Base-by-base conservation (phyloP, 2,797 vertebrate genomes). In the Cyclopterus lumpus region DNA sequence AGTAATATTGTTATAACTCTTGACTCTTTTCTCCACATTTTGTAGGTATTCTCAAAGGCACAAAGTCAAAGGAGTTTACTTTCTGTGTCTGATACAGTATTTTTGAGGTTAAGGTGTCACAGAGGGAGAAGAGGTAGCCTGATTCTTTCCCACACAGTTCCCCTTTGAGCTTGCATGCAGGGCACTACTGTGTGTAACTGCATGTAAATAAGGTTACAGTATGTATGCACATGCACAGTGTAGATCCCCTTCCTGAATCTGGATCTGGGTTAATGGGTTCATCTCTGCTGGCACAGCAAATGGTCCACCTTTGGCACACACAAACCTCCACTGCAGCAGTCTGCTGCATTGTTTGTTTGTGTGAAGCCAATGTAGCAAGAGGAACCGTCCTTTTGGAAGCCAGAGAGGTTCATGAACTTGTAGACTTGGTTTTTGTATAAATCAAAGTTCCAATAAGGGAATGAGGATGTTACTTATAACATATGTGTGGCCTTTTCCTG, bases 251-350 rank as follows among this genome's bases (percentile, higher is more conserved):
- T 54, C 42, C 60, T 60, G 66, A 36, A 67, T 72, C 60, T 71
- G 26, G 48, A 58, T 38, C 44, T 44, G 15, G 68, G 65, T 75
- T 69, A 67, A 64, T 66, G 72, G 55, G 73, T 72, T 80, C 71
- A 62, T 73, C 59, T 78, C 59, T 82, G 81, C 83, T 85, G 77
- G 75, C 75, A 75, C 62, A 65, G 68, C 15, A 55, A 44, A 71
- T 68, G 76, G 67, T 55, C 48, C 65, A 32, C 59, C 63, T 62
- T 76, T 80, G 80, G 83, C 84, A 83, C 62, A 69, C 67, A 40
- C 49, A 46, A 24, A n/a, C 22, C 65, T 68, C 76, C 78, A 83
- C 84, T 87, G 86, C 74, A 85, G 63, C 73, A 75, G 63, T 79
- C 59, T 77, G 57, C 78, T 71, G 83, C 80, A 84, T 81, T 68